These are phyloP conservation scores for Allacma fusca DNA, from an alignment of 2,888 invertebrate species.

Conservation along the genomic window DNA sequence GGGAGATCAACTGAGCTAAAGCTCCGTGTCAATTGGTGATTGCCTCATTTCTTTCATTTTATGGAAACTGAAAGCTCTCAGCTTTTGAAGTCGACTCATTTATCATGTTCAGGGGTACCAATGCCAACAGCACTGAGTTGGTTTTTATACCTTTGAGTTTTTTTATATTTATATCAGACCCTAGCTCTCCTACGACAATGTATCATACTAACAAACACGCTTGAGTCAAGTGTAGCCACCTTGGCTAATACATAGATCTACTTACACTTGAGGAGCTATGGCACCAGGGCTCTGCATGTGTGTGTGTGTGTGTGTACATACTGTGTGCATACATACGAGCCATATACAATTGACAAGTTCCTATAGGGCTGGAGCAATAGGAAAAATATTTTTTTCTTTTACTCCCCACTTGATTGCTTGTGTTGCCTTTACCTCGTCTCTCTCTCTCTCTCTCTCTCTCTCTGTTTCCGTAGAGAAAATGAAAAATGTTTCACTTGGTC, in stretches of 20 bases:
- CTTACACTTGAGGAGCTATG: too few species aligned
- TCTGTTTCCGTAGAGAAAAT: neutral
- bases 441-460: neutral
- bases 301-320: neutral
- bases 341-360: neutral
- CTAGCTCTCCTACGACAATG: neutral
- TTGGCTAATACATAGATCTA: too few species aligned
- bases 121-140: conserved; percentile 9
- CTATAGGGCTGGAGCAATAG: neutral
- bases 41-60: conserved; percentile 44
- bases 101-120: conserved; percentile 34
- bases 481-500: conserved; percentile 43
- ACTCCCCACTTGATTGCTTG: conserved; percentile 1
- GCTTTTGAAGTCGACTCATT: conserved; percentile 41
- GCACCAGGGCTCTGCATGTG: too few species aligned
- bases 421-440: neutral
- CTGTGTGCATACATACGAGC: neutral
- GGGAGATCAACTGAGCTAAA: conserved; percentile 36
- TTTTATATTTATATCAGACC: neutral
- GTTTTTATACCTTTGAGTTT: neutral
- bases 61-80: conserved; percentile 43
- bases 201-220: conserved; percentile 1
- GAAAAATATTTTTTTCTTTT: conserved; percentile 21
- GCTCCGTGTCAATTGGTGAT: conserved; percentile 44
- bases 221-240: conserved; percentile 2